Evolutionary conservation across 2,888 invertebrate genomes (phyloP).

Genomic region (Megamerina dolium): DNA sequence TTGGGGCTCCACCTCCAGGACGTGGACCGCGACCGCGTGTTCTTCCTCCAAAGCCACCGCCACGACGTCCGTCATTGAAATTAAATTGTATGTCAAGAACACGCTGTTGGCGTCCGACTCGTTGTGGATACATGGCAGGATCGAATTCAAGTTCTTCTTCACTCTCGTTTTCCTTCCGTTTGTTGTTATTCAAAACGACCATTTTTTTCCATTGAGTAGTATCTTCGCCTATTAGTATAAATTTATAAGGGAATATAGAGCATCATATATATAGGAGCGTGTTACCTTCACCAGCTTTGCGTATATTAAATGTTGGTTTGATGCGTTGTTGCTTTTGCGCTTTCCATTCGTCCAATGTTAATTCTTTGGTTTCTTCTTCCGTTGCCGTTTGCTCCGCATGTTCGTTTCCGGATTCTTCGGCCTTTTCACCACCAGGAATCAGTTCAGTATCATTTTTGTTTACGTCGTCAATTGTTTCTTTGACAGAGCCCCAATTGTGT

Average conservation of each 20-base stretch:
- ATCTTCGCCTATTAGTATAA: constrained; percentile 60
- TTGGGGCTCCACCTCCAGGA: constrained; percentile 19
- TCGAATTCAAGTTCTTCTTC: constrained; percentile 71
- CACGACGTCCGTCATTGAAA: constrained; percentile 75
- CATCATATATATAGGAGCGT: not conserved
- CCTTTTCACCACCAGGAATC: constrained; percentile 26
- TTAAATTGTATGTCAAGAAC: constrained; percentile 85
- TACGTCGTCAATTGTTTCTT: constrained; percentile 75
- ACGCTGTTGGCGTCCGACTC: constrained; percentile 81
- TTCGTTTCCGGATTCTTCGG: constrained; percentile 46
- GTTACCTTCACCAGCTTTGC: constrained; percentile 83
- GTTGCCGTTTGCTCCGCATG: constrained; percentile 51
- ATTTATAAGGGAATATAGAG: not conserved
- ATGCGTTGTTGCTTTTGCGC: constrained; percentile 74
- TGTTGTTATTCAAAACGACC: constrained; percentile 66
- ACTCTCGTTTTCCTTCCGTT: constrained; percentile 52
- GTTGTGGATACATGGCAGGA: constrained; percentile 75
- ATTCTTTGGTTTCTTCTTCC: constrained; percentile 74
- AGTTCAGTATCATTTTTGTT: constrained; percentile 33
- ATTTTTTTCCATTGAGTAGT: constrained; percentile 90
- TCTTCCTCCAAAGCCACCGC: constrained; percentile 63
- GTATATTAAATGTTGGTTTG: constrained; percentile 84
- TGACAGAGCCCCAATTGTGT: constrained; percentile 93
- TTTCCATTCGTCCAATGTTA: constrained; percentile 94
- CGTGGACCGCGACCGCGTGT: constrained; percentile 48